phyloP scores from a whole-genome alignment of 2,797 vertebrate species.

The Zenarchopterus dispar region DNA sequence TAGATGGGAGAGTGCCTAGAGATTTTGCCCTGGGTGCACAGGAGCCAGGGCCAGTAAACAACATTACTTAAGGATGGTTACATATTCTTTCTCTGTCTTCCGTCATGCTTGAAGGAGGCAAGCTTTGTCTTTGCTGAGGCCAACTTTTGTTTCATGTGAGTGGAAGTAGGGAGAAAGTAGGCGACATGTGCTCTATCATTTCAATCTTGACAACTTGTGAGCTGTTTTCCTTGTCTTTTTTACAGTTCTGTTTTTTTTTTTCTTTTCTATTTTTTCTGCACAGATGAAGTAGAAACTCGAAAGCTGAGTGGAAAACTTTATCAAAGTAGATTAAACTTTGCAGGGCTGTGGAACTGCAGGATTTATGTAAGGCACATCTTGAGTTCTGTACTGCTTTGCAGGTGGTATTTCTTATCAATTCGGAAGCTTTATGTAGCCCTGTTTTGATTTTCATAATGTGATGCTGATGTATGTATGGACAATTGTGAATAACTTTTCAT shows the following conservation, averaged over 20 bases:
- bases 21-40: conserved; percentile 66
- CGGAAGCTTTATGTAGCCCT: conserved; percentile 47
- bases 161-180: conserved; percentile 48
- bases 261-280: background rate
- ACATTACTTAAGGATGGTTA: conserved; percentile 77
- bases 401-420: conserved; percentile 45
- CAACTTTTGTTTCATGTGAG: conserved; percentile 63
- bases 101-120: conserved; percentile 73
- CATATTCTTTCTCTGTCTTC: conserved; percentile 72
- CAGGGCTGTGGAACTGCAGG: conserved; percentile 26
- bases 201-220: conserved; percentile 55
- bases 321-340: conserved; percentile 65
- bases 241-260: conserved; percentile 23
- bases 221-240: conserved; percentile 53
- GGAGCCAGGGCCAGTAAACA: conserved; percentile 73
- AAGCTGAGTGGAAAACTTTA: conserved; percentile 62
- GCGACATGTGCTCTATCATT: conserved; percentile 49
- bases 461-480: conserved; percentile 76
- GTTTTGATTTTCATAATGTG: conserved; percentile 74
- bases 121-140: conserved; percentile 68
- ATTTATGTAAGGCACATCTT: conserved; percentile 42
- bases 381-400: conserved; percentile 32
- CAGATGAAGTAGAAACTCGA: conserved; percentile 19
- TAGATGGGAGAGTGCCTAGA: conserved; percentile 79
- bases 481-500: conserved; percentile 65